Conservation (phyloP, 2,888 invertebrate genomes). For the Peribatodes rhomboidaria region DNA sequence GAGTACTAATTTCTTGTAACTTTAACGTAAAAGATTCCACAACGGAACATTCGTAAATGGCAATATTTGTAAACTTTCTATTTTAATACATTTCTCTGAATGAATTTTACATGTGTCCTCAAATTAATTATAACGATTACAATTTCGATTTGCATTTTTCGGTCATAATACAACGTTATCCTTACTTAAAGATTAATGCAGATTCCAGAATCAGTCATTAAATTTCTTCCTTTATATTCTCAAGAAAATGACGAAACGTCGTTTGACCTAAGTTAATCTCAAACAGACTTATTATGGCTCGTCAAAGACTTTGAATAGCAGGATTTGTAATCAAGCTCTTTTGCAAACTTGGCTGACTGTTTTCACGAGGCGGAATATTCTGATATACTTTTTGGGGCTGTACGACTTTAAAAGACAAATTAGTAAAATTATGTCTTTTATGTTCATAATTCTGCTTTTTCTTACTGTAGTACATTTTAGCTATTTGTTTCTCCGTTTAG, state of each 20-base stretch:
- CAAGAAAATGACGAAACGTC: conserved; percentile 2
- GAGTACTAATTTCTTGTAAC: not conserved
- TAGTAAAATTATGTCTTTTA: not conserved
- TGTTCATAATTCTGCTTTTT: not conserved
- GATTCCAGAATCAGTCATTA: not conserved
- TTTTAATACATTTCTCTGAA: too few relatives aligned
- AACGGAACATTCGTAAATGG: too few relatives aligned
- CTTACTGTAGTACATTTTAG: too few relatives aligned
- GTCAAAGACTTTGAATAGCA: conserved; percentile 21
- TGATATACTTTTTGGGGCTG: conserved; percentile 10
- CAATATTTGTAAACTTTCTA: too few relatives aligned
- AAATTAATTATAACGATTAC: too few relatives aligned
- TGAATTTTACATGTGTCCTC: too few relatives aligned
- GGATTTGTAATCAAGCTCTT: conserved; percentile 35
- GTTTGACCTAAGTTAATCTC: conserved; percentile 28
- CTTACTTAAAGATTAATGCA: not conserved
- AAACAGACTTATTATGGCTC: conserved; percentile 22
- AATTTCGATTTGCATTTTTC: too few relatives aligned
- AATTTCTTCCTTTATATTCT: not conserved
- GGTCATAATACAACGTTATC: too few relatives aligned
- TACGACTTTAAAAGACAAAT: conserved; percentile 1
- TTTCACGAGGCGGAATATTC: conserved; percentile 3
- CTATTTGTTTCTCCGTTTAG: too few relatives aligned
- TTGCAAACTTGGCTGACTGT: conserved; percentile 17
- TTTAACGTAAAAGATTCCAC: not conserved